phyloP scores from a whole-genome alignment of 2,888 invertebrate genomes.

The Ormyrus labotus region DNA sequence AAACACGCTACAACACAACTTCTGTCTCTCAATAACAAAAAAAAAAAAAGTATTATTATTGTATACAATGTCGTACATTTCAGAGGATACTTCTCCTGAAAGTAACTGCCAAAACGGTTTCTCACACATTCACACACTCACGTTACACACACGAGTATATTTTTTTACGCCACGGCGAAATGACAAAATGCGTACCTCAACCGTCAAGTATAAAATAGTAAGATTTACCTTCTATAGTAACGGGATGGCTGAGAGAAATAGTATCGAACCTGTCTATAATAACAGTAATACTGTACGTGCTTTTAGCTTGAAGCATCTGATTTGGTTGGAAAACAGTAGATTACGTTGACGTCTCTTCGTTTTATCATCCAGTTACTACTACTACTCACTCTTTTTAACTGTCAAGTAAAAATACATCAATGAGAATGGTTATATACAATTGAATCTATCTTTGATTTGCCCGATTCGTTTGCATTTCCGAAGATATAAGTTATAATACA shows the following conservation, averaged over 20 bases:
- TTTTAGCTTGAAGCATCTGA: background rate
- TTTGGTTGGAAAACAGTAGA: background rate
- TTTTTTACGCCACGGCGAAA: conserved; percentile 41
- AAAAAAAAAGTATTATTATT: conserved; percentile 37
- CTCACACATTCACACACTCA: background rate
- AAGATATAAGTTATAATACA: background rate
- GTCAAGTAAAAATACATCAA: background rate
- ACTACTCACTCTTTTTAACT: background rate
- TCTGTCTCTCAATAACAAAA: background rate
- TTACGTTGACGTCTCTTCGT: background rate
- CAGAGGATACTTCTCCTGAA: conserved; percentile 44
- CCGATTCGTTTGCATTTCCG: no score
- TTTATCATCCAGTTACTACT: background rate
- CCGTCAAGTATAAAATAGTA: conserved; percentile 33
- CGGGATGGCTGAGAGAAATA: background rate
- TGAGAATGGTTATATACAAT: background rate
- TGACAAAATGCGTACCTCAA: conserved; percentile 42
- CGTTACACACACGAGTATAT: conserved; percentile 32
- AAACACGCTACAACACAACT: conserved; percentile 10
- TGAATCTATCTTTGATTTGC: background rate
- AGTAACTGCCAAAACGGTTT: conserved; percentile 51
- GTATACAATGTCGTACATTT: conserved; percentile 23
- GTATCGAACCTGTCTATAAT: conserved; percentile 2
- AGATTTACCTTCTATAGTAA: conserved; percentile 20
- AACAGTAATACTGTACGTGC: background rate